Evolutionary conservation across 2,113 vertebrate genomes (phyloP).

Genomic region (Marmota flaviventris): DNA sequence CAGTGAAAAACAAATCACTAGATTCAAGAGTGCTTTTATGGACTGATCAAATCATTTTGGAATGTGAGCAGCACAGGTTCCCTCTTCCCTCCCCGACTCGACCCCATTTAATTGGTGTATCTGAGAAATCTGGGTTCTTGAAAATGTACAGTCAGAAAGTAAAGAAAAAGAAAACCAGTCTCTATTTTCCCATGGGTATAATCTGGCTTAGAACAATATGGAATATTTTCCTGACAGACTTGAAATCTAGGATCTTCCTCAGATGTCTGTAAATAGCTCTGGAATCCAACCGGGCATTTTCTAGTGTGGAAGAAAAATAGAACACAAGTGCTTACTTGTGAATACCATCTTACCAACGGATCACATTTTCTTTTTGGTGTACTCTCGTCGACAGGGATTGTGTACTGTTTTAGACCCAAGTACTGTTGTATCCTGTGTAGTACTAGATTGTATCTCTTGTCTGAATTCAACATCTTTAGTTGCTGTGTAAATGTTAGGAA

Average conservation of each 20-base stretch:
- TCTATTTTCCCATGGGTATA: conserved; percentile 69
- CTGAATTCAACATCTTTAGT: conserved; percentile 87
- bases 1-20: not conserved
- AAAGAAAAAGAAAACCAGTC: conserved; percentile 69
- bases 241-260: conserved; percentile 90
- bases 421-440: conserved; percentile 91
- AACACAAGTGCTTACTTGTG: conserved; percentile 85
- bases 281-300: conserved; percentile 83
- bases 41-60: not conserved
- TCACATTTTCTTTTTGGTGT: conserved; percentile 84
- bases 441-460: conserved; percentile 87
- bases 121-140: conserved; percentile 68
- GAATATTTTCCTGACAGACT: conserved; percentile 90
- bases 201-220: conserved; percentile 83
- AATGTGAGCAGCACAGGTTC: conserved; percentile 57
- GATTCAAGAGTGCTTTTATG: conserved; percentile 42
- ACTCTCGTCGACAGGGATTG: conserved; percentile 89
- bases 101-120: not conserved
- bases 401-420: conserved; percentile 90
- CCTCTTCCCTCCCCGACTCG: not conserved
- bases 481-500: conserved; percentile 89
- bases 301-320: conserved; percentile 79
- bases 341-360: conserved; percentile 83
- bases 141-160: conserved; percentile 67
- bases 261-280: conserved; percentile 86